Conservation (phyloP, 2,888 invertebrate species). For the Agrilus cyanescens region DNA sequence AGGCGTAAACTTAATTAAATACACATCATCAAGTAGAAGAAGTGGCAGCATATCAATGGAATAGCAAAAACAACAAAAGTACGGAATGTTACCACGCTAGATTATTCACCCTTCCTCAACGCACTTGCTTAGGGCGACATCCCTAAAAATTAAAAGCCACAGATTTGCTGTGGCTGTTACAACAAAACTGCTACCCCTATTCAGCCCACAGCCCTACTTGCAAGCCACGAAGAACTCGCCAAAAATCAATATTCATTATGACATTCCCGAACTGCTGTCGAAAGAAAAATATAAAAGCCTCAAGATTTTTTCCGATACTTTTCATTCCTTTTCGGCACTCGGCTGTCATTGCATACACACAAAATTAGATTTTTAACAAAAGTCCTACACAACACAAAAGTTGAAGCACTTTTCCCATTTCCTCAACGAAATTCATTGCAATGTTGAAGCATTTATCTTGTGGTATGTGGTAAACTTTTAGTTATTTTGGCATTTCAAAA, state of each 20-base stretch:
- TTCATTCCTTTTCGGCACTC: too few species aligned
- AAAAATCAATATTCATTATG: slow-evolving; percentile 16
- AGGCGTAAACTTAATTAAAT: too few species aligned
- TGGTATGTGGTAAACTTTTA: too few species aligned
- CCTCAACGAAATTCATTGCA: too few species aligned
- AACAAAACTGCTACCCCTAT: slow-evolving; percentile 18
- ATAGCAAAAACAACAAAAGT: slow-evolving; percentile 1
- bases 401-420: too few species aligned
- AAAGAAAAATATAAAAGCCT: neutral
- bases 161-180: slow-evolving; percentile 33
- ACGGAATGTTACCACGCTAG: slow-evolving; percentile 22
- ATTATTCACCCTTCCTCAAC: slow-evolving; percentile 36
- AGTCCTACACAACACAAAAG: too few species aligned
- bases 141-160: slow-evolving; percentile 38
- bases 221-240: slow-evolving; percentile 9
- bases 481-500: too few species aligned
- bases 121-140: slow-evolving; percentile 32
- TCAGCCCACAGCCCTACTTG: slow-evolving; percentile 12
- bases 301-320: neutral
- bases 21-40: too few species aligned
- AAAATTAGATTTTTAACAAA: too few species aligned
- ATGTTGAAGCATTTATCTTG: too few species aligned
- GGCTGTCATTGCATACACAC: too few species aligned
- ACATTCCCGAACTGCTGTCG: neutral
- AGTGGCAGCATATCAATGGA: too few species aligned